phyloP scores from a whole-genome alignment of 2,797 vertebrate species.

The Catharus ustulatus region DNA sequence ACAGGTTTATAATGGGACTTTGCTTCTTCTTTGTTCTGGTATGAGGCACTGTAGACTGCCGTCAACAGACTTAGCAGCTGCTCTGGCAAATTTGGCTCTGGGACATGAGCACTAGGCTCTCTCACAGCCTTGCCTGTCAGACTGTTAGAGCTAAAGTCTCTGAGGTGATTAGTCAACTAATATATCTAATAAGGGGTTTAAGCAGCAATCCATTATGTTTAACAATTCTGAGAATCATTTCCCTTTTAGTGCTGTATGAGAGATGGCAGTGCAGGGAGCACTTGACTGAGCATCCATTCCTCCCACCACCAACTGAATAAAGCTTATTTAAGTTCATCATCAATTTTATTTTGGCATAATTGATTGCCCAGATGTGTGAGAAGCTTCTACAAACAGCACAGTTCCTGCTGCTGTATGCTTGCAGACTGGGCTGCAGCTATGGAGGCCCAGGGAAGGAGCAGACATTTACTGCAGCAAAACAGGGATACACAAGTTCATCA shows the following conservation, averaged over 20 bases:
- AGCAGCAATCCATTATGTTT: conserved; percentile 41
- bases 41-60: background rate
- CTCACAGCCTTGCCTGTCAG: background rate
- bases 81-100: background rate
- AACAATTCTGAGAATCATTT: conserved; percentile 36
- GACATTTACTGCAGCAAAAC: background rate
- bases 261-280: background rate
- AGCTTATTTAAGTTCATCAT: background rate
- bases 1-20: conserved; percentile 32
- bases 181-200: conserved; percentile 31
- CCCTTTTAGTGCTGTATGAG: background rate
- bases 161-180: conserved; percentile 51
- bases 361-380: conserved; percentile 41
- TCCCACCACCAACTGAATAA: background rate
- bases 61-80: conserved; percentile 31
- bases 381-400: background rate
- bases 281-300: background rate
- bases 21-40: conserved; percentile 32
- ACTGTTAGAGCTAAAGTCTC: background rate
- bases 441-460: background rate
- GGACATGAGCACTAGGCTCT: background rate
- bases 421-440: background rate
- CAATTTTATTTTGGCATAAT: conserved; percentile 2
- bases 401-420: background rate
- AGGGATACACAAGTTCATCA: background rate